A percentile compares a stretch with the other conserved stretches of the same genome.
These are phyloP conservation scores for Unio pictorum DNA, from an alignment of 2,888 invertebrate species.

Conservation along the genomic window DNA sequence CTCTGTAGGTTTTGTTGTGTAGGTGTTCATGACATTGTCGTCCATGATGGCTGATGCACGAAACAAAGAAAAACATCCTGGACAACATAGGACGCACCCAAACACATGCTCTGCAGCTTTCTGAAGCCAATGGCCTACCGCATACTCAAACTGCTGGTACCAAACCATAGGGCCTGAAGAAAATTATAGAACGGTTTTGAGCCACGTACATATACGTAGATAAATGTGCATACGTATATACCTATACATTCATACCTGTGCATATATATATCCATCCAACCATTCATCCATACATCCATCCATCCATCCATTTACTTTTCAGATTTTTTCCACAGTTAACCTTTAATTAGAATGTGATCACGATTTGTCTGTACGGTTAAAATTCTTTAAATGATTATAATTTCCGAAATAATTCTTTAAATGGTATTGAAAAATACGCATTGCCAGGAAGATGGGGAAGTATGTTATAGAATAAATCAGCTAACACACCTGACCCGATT, in stretches of 20 bases:
- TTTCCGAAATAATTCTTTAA: neutral
- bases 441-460: no score
- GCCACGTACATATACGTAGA: no score
- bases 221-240: neutral
- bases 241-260: no score
- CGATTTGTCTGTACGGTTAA: no score
- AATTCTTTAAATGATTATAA: neutral
- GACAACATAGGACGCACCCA: constrained; percentile 94
- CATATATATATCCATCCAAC: no score
- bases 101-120: constrained; percentile 99
- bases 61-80: constrained; percentile 92
- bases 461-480: neutral
- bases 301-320: neutral
- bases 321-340: neutral
- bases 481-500: constrained; percentile 78
- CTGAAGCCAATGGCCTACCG: constrained; percentile 99
- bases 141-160: constrained; percentile 99
- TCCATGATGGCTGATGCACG: constrained; percentile 90
- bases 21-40: constrained; percentile 88
- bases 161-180: constrained; percentile 94
- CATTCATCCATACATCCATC: no score
- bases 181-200: neutral
- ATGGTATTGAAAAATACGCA: no score
- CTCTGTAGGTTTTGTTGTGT: constrained; percentile 81
- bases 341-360: neutral